Base-by-base conservation (phyloP, 35 echinoderm and acorn worm genomes). In the Holothuria glaberrima region DNA sequence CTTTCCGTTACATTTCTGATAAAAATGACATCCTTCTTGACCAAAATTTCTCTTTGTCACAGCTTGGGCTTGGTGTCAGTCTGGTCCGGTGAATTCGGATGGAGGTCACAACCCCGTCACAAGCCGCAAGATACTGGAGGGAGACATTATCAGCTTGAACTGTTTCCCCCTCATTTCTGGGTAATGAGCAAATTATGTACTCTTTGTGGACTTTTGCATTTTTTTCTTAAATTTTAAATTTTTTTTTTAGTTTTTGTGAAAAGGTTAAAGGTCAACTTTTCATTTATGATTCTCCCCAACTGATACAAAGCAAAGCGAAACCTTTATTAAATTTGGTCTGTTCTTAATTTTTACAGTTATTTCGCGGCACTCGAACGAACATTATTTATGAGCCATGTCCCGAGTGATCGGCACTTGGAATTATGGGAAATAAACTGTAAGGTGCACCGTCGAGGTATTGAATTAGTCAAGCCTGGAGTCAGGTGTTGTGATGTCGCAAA, bases 361-460 rank as follows among this genome's bases (percentile, higher is more conserved):
- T 94, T 38, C 71, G 41, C 93, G 0, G 93, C 88, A 10, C 73
- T 94, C 9, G 93, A 94, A 67, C 68, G 93, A 34, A 94, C 93
- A 12, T 50, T 91, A 6, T 94, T 94, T 35, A 29, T 87, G 16
- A 82, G 87, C 48, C 89, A 91, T 46, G 70, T 83, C 9, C 68
- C 91, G 32, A 89, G 70, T 25, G 92, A 91, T 34, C 48, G 50
- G 7, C 86, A 89, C 59, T 32, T 94, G 36, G 59, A 86, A 10
- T 50, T 83, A 3, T 94, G 92, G 92, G 87, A 90, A 50, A 82
- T 86, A 3, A 94, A 94, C 68, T 90, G 87, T 48, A 48, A 82
- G 30, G 92, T 94, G n/a, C 88, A 94, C 45, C 71, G 82, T 0
- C 32, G 73, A 20, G 93, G 93, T 0, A 86, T 90, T 22, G 89